Percentiles rank a stretch among this genome's conserved stretches.
Conservation (phyloP, 2,888 invertebrate species). For the Nomada fucata region DNA sequence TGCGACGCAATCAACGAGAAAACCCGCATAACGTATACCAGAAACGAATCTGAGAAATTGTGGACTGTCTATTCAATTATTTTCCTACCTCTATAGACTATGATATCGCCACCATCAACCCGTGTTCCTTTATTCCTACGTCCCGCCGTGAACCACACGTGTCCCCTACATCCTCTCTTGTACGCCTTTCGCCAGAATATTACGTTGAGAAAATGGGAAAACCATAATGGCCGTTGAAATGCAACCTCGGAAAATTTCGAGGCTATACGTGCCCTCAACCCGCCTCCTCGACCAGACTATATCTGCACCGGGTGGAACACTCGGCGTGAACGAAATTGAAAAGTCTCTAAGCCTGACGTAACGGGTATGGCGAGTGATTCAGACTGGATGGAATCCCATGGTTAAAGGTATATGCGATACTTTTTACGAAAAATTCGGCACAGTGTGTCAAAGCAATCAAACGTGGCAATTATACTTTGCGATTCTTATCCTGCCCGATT, state of each 20-base stretch:
- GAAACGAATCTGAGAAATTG: slow-evolving; percentile 23
- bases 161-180: slow-evolving; percentile 1
- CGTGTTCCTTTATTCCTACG: not conserved
- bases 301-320: slow-evolving; percentile 44
- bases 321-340: slow-evolving; percentile 60
- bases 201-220: slow-evolving; percentile 61
- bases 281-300: slow-evolving; percentile 3
- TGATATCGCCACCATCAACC: slow-evolving; percentile 20
- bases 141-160: slow-evolving; percentile 2
- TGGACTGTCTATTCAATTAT: slow-evolving; percentile 61
- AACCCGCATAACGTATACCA: slow-evolving; percentile 31
- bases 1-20: not conserved
- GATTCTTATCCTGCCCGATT: no score
- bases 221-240: slow-evolving; percentile 61
- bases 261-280: slow-evolving; percentile 16
- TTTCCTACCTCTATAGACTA: slow-evolving; percentile 51
- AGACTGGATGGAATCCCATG: not conserved
- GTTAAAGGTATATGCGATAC: not conserved
- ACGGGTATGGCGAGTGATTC: slow-evolving; percentile 32
- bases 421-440: not conserved
- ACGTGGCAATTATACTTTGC: no score
- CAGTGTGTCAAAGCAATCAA: not conserved
- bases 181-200: slow-evolving; percentile 51
- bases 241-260: slow-evolving; percentile 61
- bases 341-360: slow-evolving; percentile 58